Evolutionary conservation across 2,797 vertebrate genomes (phyloP), one percentile per base, ranked within the genome.

Genomic region (Anguilla marmorata): DNA sequence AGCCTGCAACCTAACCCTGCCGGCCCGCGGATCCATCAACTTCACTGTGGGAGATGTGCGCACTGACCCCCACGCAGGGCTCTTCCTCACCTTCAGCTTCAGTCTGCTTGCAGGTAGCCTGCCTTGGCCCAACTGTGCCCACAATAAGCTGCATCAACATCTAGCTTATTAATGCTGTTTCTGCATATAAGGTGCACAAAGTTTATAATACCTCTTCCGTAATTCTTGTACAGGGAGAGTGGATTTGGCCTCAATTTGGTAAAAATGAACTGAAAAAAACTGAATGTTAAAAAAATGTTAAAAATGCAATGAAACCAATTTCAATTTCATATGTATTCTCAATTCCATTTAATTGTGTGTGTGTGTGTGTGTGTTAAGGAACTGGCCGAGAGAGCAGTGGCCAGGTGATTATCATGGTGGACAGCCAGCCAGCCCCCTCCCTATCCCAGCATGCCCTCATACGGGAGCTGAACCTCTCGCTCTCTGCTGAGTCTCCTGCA

Each of bases 1-100:
- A 3, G 37, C 85, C 76, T 72, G 83, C 86, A 87, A 86, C 60
- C 19, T 89, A 84, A 87, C 87, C 12, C 91, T 97, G 4, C 90
- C 91, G 0, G 37, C 88, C 0, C 86, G 92, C 60, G 94, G 93
- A 84, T 91, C 86, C 14, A 41, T 95, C 88, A 94, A 94, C 85
- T 93, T 97, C 48, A 94, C 92, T 2, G 92, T 97, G 19, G 94
- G 90, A 88, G 89, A 93, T 50, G 90, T 92, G 48, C 88, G 93
- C 8, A 89, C 90, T 45, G 89, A 93, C 79, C 90, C 89, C 85
- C 90, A 94, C 0, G 93, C 95, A 24, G 96, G 96, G 30, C 91
- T 96, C 87, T 96, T 94, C 72, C 85, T 97, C 19, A 89, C 93
- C 90, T 92, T 96, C 89, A 95, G 91, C 91, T 94, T 96, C 92